A percentile compares a stretch with the other conserved stretches of the same genome.
Evolutionary conservation across 1,140 invertebrate species (phyloP).

Genomic region (Drosophila tropicalis): DNA sequence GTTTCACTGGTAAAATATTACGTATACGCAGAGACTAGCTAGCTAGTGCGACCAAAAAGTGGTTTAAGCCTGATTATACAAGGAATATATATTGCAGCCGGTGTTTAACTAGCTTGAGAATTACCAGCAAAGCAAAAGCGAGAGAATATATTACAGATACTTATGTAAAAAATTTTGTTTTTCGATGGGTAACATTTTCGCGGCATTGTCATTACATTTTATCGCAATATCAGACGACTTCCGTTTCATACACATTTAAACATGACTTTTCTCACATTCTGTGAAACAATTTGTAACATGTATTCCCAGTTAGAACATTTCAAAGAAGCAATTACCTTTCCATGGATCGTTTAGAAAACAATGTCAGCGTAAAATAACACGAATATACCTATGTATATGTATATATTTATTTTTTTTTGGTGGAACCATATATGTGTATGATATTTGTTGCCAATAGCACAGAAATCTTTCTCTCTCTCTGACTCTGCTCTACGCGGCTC

Average conservation of each 20-base stretch:
- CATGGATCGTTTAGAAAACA: slow-evolving; percentile 35
- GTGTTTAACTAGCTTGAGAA: slow-evolving; percentile 48
- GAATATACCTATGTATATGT: not conserved
- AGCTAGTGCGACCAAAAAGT: slow-evolving; percentile 2
- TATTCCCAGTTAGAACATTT: slow-evolving; percentile 17
- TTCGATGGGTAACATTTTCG: too few species aligned
- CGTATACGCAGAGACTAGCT: slow-evolving; percentile 41
- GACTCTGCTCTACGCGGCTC: not conserved
- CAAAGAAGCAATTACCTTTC: slow-evolving; percentile 33
- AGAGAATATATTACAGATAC: not conserved
- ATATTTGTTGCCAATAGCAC: slow-evolving; percentile 42
- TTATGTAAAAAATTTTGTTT: not conserved
- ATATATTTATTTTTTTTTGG: not conserved
- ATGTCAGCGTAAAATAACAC: slow-evolving; percentile 34
- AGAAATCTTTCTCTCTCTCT: slow-evolving; percentile 9
- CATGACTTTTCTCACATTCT: slow-evolving; percentile 8
- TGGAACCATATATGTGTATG: slow-evolving; percentile 20
- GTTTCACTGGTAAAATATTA: slow-evolving; percentile 47
- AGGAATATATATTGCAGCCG: slow-evolving; percentile 38
- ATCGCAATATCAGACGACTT: slow-evolving; percentile 7
- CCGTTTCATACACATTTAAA: slow-evolving; percentile 7
- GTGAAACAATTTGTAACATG: slow-evolving; percentile 4
- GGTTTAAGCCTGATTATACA: slow-evolving; percentile 37
- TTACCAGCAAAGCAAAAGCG: not conserved
- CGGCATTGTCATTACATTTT: not conserved